These are phyloP conservation scores for Calycopis cecrops DNA, from an alignment of 1,140 invertebrate species.

Conservation along the genomic window DNA sequence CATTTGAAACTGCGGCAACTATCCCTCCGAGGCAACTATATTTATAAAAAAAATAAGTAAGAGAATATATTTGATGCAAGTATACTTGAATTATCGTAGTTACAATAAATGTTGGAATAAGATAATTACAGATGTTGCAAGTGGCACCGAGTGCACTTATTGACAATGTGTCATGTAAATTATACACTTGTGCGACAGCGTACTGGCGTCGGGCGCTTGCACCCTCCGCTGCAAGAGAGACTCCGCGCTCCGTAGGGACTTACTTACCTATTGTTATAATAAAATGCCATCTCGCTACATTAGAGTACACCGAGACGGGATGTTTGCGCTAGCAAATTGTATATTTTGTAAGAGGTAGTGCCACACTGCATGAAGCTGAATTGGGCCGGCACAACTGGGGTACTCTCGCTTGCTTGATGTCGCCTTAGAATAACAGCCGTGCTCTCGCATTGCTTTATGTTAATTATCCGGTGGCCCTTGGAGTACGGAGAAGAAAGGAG, in stretches of 20 bases:
- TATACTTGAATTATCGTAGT: no score
- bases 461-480: no score
- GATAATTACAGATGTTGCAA: constrained; percentile 39
- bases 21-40: no score
- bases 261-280: constrained; percentile 63
- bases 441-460: no score
- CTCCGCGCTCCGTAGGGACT: constrained; percentile 36
- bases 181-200: constrained; percentile 43
- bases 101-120: constrained; percentile 2
- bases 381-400: no score
- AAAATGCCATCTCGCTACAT: constrained; percentile 64
- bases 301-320: constrained; percentile 33
- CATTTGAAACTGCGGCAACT: no score
- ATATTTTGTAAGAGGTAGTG: constrained; percentile 1
- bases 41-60: no score
- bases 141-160: constrained; percentile 44
- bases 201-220: constrained; percentile 21
- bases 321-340: constrained; percentile 6
- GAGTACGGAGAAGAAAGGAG: no score
- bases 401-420: no score
- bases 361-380: no score
- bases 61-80: no score
- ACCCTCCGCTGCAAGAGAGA: constrained; percentile 20
- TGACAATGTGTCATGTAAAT: constrained; percentile 64
- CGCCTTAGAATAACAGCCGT: no score